Evolutionary conservation across 2,888 invertebrate genomes (phyloP).

Genomic region (Chrysina gloriosa): DNA sequence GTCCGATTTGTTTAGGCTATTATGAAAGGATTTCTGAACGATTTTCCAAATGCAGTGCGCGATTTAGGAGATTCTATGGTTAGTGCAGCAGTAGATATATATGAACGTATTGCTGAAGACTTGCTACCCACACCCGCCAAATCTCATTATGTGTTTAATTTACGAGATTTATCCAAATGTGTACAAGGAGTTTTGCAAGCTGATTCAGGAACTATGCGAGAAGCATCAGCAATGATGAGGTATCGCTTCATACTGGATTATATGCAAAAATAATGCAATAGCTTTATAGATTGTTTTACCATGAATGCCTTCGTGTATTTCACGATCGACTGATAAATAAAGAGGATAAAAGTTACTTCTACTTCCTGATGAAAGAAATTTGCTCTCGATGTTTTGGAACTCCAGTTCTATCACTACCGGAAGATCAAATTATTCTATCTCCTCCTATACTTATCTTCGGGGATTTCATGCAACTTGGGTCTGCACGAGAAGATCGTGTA

Average conservation of each 20-base stretch:
- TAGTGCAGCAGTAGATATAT: slow-evolving; percentile 85
- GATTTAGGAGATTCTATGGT: slow-evolving; percentile 79
- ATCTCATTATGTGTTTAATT: slow-evolving; percentile 93
- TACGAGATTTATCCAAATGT: slow-evolving; percentile 90
- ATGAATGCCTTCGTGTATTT: slow-evolving; percentile 91
- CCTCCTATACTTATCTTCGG: slow-evolving; percentile 83
- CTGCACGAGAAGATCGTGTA: slow-evolving; percentile 76
- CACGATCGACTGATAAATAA: slow-evolving; percentile 88
- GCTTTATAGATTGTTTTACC: slow-evolving; percentile 81
- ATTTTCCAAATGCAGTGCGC: slow-evolving; percentile 79
- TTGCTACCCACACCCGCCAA: slow-evolving; percentile 92
- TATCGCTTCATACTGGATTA: too few species aligned
- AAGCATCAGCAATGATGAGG: slow-evolving; percentile 76
- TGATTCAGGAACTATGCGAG: slow-evolving; percentile 74
- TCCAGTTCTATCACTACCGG: slow-evolving; percentile 72
- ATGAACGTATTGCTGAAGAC: slow-evolving; percentile 80
- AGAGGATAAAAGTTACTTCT: slow-evolving; percentile 85
- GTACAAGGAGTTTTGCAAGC: slow-evolving; percentile 91
- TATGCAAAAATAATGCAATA: neutral
- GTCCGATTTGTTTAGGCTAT: slow-evolving; percentile 68
- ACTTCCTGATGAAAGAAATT: slow-evolving; percentile 75
- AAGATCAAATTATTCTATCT: slow-evolving; percentile 69
- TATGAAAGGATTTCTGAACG: slow-evolving; percentile 79
- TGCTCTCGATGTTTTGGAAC: slow-evolving; percentile 74
- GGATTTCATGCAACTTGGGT: slow-evolving; percentile 84